Evolutionary conservation across 2,113 vertebrate genomes (phyloP), one percentile per base, ranked within the genome.

Genomic region (Fregata magnificens): DNA sequence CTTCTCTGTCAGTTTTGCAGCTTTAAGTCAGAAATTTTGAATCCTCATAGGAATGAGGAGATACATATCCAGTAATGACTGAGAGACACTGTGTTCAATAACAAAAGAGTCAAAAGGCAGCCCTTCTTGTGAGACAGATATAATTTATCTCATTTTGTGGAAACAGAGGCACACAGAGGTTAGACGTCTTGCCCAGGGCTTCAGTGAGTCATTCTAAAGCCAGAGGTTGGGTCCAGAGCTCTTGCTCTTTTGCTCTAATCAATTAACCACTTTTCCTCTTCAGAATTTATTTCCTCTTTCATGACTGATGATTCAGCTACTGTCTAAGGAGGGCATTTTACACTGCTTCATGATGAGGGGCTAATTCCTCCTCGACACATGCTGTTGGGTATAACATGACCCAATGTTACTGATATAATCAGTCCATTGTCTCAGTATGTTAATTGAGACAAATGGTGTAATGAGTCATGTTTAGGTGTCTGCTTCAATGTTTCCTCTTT

Each of bases 401-500:
- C 79, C 63, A 36, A 2, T 5, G 87, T 56, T 53, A 40, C 67
- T 2, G 6, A 93, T 63, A 95, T 88, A 97, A 96, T 95, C 71
- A 71, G 94, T 10, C 56, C 82, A 62, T 96, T 97, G 94, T 96
- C 88, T 44, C 89, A 9, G 32, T 13, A 42, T 40, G 85, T 52
- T 96, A 96, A 97, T 88, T 83, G 86, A 94, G 95, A 96, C 82
- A 95, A 95, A 96, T 82, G 28, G 15, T 15, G 22, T 45, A 92
- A 94, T 96, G 91, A 96, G 72, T 94, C 90, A 92, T 72, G 47
- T 81, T 97, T 67, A 96, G 95, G 90, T 94, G 94, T 86, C 95
- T 79, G 72, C 76, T 82, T 31, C 61, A 42, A 24, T 47, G 76
- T 96, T 88, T 49, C 72, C 72, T 76, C 87, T 87, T 81, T 93